Conservation (phyloP, 2,113 vertebrate genomes). For the Microtus oregoni region DNA sequence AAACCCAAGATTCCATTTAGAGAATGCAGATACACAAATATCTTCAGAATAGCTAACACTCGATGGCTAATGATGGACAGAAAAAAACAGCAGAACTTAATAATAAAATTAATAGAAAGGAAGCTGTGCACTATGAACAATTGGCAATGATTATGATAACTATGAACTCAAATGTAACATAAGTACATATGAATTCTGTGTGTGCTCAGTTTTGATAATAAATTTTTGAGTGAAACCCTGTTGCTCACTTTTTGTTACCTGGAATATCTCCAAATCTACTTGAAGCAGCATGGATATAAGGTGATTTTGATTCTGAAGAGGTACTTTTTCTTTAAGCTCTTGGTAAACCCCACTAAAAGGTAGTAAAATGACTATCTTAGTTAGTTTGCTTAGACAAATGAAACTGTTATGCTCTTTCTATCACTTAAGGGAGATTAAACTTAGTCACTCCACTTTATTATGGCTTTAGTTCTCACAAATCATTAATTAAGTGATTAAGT, state of each 20-base stretch:
- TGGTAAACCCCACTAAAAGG: slow-evolving; percentile 16
- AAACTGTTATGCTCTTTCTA: slow-evolving; percentile 61
- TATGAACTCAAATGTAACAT: not conserved
- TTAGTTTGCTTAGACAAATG: slow-evolving; percentile 39
- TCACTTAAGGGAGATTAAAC: slow-evolving; percentile 66
- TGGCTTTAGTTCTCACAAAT: slow-evolving; percentile 55
- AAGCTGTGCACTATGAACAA: not conserved
- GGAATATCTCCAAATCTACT: slow-evolving; percentile 37
- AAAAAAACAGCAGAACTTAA: not conserved
- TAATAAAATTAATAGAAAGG: not conserved
- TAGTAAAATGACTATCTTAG: not conserved
- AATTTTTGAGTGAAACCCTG: not conserved
- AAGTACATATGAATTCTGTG: not conserved
- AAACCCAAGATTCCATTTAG: not conserved
- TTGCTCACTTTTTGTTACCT: not conserved
- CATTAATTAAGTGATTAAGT: slow-evolving; percentile 68
- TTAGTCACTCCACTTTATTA: slow-evolving; percentile 2
- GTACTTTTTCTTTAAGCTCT: slow-evolving; percentile 13
- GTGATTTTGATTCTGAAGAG: slow-evolving; percentile 49
- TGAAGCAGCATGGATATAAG: slow-evolving; percentile 46
- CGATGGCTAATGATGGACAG: not conserved
- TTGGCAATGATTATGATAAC: not conserved
- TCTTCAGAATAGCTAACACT: not conserved
- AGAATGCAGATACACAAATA: not conserved
- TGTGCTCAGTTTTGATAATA: slow-evolving; percentile 11